Evolutionary conservation across 1,140 invertebrate genomes (phyloP).

Genomic region (Tetramorium simillimum): DNA sequence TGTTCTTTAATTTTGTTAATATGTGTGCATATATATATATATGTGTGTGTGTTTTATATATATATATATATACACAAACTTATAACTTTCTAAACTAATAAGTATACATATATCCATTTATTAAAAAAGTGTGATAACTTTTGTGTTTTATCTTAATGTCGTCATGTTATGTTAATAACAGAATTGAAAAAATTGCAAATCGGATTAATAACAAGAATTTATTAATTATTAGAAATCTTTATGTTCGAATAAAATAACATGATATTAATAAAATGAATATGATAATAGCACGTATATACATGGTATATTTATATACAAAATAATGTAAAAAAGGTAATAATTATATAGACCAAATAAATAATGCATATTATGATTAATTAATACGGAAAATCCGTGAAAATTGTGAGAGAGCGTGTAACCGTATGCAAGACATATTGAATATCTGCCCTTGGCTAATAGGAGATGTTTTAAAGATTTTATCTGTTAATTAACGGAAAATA

Average conservation of each 20-base stretch:
- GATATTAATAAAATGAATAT: background rate
- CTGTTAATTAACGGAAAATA: constrained; percentile 24
- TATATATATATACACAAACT: background rate
- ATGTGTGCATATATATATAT: background rate
- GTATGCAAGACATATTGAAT: background rate
- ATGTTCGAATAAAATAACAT: background rate
- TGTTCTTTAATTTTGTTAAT: background rate
- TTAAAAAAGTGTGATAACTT: background rate
- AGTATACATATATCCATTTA: background rate
- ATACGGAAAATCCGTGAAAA: constrained; percentile 17
- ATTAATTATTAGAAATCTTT: constrained; percentile 2
- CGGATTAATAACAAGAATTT: background rate
- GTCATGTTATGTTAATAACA: background rate
- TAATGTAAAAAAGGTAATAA: background rate
- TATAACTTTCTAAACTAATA: constrained; percentile 5
- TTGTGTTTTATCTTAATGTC: background rate
- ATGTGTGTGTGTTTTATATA: no score
- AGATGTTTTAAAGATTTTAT: constrained; percentile 20
- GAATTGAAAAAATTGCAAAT: background rate
- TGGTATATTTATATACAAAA: background rate
- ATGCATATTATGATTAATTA: background rate
- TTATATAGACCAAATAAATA: constrained; percentile 7
- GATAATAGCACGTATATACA: background rate
- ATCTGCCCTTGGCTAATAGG: background rate
- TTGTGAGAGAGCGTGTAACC: background rate